A percentile compares a stretch with the other conserved stretches of the same genome.
These are phyloP conservation scores for Trematomus loennbergii DNA, from an alignment of 2,113 vertebrate genomes.

Conservation along the genomic window DNA sequence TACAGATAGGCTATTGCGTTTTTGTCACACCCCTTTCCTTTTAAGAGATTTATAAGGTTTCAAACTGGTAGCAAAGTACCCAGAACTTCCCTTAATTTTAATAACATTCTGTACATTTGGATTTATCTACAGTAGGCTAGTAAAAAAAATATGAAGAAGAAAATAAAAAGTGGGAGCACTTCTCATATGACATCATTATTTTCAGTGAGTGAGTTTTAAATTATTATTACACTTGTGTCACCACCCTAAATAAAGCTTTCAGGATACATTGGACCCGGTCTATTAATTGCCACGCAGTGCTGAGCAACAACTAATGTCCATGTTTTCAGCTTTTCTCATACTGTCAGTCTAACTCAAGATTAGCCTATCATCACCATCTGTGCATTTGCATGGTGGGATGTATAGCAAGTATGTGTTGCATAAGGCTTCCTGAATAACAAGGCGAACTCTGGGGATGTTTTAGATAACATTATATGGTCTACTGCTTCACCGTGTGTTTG, in stretches of 20 bases:
- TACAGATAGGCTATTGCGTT: neutral
- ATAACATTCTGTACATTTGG: neutral
- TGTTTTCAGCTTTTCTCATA: constrained; percentile 46
- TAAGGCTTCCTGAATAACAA: constrained; percentile 56
- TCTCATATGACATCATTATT: neutral
- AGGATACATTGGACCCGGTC: constrained; percentile 3
- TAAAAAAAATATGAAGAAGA: neutral
- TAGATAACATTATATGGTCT: constrained; percentile 5
- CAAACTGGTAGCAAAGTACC: constrained; percentile 23
- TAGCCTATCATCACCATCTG: constrained; percentile 45
- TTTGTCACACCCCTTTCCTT: neutral
- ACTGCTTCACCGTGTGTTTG: neutral
- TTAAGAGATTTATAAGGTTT: neutral
- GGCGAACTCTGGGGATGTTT: constrained; percentile 55
- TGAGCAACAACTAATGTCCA: constrained; percentile 34
- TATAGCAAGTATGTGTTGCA: constrained; percentile 40
- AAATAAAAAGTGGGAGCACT: neutral
- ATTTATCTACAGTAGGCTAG: neutral
- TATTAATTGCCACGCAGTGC: constrained; percentile 6
- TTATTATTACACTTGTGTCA: constrained; percentile 8
- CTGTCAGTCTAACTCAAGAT: constrained; percentile 45
- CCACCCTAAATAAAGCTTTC: constrained; percentile 11
- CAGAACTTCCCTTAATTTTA: constrained; percentile 13
- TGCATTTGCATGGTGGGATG: constrained; percentile 48
- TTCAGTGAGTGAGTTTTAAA: neutral